Percentiles rank a stretch among this genome's conserved stretches.
phyloP scores from a whole-genome alignment of 2,797 vertebrate species.

The Rousettus madagascariensis region DNA sequence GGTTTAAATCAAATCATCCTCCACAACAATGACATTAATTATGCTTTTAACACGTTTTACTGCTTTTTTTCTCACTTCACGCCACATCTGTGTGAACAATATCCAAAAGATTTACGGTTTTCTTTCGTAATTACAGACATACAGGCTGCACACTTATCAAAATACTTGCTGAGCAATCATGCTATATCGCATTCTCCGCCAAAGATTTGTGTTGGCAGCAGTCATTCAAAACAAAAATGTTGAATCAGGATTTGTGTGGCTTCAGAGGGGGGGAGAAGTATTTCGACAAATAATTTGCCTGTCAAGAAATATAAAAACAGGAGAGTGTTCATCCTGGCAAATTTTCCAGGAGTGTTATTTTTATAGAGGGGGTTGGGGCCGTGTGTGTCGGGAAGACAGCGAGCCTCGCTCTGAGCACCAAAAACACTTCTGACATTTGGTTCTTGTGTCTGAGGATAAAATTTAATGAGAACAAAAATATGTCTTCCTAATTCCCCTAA shows the following conservation, averaged over 20 bases:
- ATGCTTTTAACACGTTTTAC: conserved; percentile 89
- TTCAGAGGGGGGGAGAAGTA: conserved; percentile 37
- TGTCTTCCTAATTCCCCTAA: conserved; percentile 84
- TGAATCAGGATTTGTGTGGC: conserved; percentile 84
- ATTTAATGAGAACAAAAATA: conserved; percentile 86
- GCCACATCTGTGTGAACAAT: conserved; percentile 92
- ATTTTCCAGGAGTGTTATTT: conserved; percentile 55
- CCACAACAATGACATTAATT: conserved; percentile 89
- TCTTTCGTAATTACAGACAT: conserved; percentile 91
- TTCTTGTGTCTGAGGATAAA: conserved; percentile 81
- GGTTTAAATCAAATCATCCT: conserved; percentile 88
- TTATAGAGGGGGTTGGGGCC: background rate
- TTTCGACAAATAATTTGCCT: conserved; percentile 81
- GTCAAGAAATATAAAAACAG: conserved; percentile 78
- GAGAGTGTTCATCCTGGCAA: background rate
- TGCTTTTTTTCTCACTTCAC: conserved; percentile 84
- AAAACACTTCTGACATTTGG: conserved; percentile 82
- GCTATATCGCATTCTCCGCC: conserved; percentile 80
- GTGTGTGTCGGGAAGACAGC: background rate
- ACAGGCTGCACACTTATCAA: conserved; percentile 87
- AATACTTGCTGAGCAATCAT: conserved; percentile 91
- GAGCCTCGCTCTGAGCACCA: conserved; percentile 69
- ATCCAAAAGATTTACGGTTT: conserved; percentile 89
- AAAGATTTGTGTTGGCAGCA: conserved; percentile 87
- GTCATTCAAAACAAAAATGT: conserved; percentile 85